Evolutionary conservation across 2,797 vertebrate genomes (phyloP).

Genomic region (Sitta carolinensis): DNA sequence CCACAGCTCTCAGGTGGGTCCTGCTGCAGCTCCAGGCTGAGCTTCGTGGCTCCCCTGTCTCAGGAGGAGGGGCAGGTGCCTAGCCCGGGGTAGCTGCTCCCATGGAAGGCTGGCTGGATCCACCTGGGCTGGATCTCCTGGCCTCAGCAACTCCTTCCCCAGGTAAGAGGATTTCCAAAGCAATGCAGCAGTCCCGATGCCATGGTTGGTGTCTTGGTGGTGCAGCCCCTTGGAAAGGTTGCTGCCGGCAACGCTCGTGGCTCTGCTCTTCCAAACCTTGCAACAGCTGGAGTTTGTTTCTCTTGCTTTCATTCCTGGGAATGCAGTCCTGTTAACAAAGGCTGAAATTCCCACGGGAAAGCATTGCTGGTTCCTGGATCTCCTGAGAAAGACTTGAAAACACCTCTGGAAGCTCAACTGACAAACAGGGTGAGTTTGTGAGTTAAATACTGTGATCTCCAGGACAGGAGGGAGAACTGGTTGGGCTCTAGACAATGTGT

Average conservation of each 20-base stretch:
- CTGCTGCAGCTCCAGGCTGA: background rate
- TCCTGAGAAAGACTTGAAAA: background rate
- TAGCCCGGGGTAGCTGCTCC: fast-evolving
- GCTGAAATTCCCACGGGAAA: background rate
- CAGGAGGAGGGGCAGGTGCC: background rate
- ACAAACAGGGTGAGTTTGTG: background rate
- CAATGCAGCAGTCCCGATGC: fast-evolving
- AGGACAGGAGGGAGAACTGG: background rate
- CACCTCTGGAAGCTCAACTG: background rate
- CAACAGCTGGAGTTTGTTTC: background rate
- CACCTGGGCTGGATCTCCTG: background rate
- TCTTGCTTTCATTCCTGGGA: background rate
- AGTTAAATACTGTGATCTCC: background rate
- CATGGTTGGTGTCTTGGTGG: background rate
- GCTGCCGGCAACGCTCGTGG: background rate
- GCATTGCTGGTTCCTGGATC: background rate
- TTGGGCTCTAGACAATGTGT: background rate
- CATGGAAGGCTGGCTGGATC: background rate
- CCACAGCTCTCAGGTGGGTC: background rate
- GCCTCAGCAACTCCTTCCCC: background rate
- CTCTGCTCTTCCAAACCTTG: background rate
- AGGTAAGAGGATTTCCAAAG: background rate
- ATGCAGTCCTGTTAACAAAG: background rate
- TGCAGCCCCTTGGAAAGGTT: background rate
- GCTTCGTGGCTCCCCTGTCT: fast-evolving